Percentiles rank a stretch among this genome's conserved stretches.
phyloP scores from a whole-genome alignment of 2,888 invertebrate genomes.

The Pollenia labialis region DNA sequence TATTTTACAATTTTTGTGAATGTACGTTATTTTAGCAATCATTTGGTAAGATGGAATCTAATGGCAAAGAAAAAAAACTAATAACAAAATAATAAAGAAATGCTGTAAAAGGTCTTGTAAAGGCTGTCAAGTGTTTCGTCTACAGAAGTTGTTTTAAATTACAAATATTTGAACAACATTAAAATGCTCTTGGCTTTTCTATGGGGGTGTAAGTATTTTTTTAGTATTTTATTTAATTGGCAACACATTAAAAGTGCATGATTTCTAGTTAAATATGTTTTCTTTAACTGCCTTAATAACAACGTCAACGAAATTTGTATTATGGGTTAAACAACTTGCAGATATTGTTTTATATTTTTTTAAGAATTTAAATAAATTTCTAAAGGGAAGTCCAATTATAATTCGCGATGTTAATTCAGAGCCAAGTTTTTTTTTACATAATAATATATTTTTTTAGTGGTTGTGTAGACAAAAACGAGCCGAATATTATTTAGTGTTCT shows the following conservation, averaged over 20 bases:
- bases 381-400: too few relatives aligned
- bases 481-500: too few relatives aligned
- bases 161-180: background rate
- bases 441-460: too few relatives aligned
- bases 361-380: too few relatives aligned
- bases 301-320: too few relatives aligned
- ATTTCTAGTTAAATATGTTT: too few relatives aligned
- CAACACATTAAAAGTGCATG: background rate
- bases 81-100: slow-evolving; percentile 13
- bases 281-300: background rate
- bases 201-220: background rate
- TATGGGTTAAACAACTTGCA: too few relatives aligned
- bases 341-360: too few relatives aligned
- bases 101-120: slow-evolving; percentile 2
- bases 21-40: background rate
- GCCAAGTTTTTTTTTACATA: too few relatives aligned
- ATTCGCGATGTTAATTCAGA: too few relatives aligned
- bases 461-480: too few relatives aligned
- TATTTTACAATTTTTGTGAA: background rate
- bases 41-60: slow-evolving; percentile 3
- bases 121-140: background rate
- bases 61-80: slow-evolving; percentile 43
- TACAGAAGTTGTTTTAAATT: slow-evolving; percentile 7
- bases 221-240: background rate
- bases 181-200: background rate